Evolutionary conservation across 2,888 invertebrate species (phyloP).

Genomic region (Baccha elongata): DNA sequence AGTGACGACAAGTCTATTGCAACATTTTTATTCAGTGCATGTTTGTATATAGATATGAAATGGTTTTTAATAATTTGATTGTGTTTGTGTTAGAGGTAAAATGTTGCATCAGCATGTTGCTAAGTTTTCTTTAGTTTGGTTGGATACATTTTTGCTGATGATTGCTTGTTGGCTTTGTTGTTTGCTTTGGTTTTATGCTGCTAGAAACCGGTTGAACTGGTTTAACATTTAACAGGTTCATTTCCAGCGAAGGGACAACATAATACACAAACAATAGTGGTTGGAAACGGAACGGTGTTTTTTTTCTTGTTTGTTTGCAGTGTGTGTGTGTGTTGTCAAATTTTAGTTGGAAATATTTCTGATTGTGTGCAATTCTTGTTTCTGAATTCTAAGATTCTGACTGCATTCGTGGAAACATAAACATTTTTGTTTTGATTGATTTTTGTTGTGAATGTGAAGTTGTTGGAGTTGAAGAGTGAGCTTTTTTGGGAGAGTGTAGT

Average conservation of each 20-base stretch:
- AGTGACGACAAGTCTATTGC: constrained; percentile 44
- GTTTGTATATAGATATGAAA: too few species aligned
- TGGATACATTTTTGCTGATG: constrained; percentile 13
- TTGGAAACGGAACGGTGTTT: constrained; percentile 10
- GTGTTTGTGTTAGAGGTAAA: constrained; percentile 35
- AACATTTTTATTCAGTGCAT: constrained; percentile 51
- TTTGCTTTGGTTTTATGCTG: not conserved
- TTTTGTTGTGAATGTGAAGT: not conserved
- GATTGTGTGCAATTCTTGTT: not conserved
- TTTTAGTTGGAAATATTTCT: not conserved
- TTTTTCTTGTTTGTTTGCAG: not conserved
- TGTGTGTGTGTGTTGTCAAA: not conserved
- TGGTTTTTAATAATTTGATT: not conserved
- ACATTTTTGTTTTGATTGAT: constrained; percentile 30
- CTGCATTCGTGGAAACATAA: constrained; percentile 23
- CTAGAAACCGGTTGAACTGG: constrained; percentile 67
- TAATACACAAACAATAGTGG: not conserved
- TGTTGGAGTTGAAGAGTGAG: constrained; percentile 12
- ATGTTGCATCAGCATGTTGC: constrained; percentile 56
- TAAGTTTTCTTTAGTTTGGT: not conserved
- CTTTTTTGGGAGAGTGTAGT: constrained; percentile 15
- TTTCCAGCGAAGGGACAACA: constrained; percentile 1
- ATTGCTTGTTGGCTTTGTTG: not conserved
- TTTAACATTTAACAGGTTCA: constrained; percentile 72
- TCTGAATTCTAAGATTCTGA: not conserved